A percentile compares a stretch with the other conserved stretches of the same genome.
phyloP scores from a whole-genome alignment of 2,888 invertebrate species.

The Pristionchus mayeri region DNA sequence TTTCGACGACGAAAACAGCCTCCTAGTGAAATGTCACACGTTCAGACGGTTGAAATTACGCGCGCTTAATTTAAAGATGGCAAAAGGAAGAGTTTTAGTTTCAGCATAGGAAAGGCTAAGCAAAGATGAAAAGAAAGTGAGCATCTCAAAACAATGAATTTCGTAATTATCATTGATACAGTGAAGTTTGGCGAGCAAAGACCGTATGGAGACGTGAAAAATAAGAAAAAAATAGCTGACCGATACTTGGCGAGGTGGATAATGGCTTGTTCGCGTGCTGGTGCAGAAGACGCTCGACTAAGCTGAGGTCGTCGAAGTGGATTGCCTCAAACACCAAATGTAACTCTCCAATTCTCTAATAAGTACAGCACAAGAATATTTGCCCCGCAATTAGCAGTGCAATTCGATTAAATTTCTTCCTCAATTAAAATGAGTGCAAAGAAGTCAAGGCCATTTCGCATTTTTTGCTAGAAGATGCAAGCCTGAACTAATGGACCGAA shows the following conservation, averaged over 20 bases:
- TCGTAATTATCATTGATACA: no score
- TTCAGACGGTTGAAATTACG: not conserved
- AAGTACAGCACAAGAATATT: no score
- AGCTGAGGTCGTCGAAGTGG: constrained; percentile 71
- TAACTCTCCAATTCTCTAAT: no score
- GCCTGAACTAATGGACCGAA: not conserved
- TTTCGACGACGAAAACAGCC: not conserved
- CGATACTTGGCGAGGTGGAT: constrained; percentile 73
- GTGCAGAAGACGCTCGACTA: constrained; percentile 72
- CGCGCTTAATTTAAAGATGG: not conserved
- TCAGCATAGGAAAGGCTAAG: no score
- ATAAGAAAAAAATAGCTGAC: constrained; percentile 51
- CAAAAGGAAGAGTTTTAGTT: not conserved
- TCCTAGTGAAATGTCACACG: not conserved
- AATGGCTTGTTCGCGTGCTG: constrained; percentile 72
- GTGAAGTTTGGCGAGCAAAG: no score
- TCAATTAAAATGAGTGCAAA: no score
- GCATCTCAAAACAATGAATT: no score
- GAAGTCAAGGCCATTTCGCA: no score
- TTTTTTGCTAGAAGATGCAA: not conserved
- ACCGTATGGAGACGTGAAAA: no score
- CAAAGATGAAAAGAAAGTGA: no score
- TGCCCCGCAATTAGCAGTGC: no score
- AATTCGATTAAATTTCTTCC: no score
- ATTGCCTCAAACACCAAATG: constrained; percentile 66